Evolutionary conservation across 2,113 vertebrate genomes (phyloP).

Genomic region (Hyperopisus bebe): DNA sequence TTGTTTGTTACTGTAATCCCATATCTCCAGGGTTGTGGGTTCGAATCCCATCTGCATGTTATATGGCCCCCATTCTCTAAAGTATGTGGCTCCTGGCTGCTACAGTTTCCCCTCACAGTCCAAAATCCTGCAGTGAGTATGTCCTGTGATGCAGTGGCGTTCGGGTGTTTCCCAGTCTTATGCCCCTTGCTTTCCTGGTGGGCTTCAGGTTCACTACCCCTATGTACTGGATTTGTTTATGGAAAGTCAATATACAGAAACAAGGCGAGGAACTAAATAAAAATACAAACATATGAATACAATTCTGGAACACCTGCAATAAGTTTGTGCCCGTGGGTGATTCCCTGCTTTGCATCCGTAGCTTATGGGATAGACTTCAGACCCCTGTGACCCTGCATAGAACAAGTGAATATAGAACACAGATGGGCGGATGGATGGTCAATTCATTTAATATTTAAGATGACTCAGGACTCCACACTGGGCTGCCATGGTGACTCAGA

Average conservation of each 20-base stretch:
- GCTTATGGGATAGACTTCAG: not conserved
- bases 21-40: not conserved
- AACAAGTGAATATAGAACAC: not conserved
- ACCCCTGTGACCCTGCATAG: not conserved
- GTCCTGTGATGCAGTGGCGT: not conserved
- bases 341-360: not conserved
- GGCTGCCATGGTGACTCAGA: not conserved
- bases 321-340: not conserved
- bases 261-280: not conserved
- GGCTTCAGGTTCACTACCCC: not conserved
- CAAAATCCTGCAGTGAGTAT: not conserved
- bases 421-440: not conserved
- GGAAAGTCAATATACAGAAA: not conserved
- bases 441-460: not conserved
- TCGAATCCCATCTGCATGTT: not conserved
- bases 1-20: not conserved
- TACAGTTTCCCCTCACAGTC: not conserved
- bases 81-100: not conserved
- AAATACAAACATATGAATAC: not conserved
- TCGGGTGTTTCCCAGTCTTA: not conserved
- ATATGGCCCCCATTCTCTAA: not conserved
- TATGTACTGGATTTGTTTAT: not conserved
- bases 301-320: not conserved
- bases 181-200: not conserved
- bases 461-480: not conserved